Evolutionary conservation across 2,797 vertebrate species (phyloP).

Genomic region (Catostomus latipinnis): DNA sequence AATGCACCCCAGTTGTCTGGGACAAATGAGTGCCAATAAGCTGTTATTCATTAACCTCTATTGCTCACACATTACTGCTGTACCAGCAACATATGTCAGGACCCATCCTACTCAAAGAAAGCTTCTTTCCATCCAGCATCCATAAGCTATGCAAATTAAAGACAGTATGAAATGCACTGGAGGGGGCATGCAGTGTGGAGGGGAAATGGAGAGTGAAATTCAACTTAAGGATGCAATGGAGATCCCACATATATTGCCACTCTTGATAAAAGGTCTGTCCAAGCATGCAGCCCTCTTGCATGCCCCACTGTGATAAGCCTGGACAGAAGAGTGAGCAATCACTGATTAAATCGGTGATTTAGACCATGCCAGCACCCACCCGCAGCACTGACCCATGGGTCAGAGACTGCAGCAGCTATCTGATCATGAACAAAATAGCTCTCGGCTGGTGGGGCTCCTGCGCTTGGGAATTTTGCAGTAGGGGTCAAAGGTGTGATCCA

Average conservation of each 20-base stretch:
- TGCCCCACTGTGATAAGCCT: conserved; percentile 65
- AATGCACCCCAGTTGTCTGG: conserved; percentile 25
- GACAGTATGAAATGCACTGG: conserved; percentile 46
- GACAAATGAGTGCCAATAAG: conserved; percentile 59
- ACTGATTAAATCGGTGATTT: conserved; percentile 60
- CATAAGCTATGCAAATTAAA: conserved; percentile 64
- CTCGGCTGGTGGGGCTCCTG: conserved; percentile 52
- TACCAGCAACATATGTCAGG: conserved; percentile 67
- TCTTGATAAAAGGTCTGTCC: conserved; percentile 61
- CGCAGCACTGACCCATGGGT: conserved; percentile 64
- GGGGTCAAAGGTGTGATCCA: conserved; percentile 63
- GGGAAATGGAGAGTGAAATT: conserved; percentile 71
- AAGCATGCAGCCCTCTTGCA: conserved; percentile 53
- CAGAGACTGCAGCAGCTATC: conserved; percentile 58
- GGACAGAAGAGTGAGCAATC: conserved; percentile 68
- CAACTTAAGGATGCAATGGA: conserved; percentile 63
- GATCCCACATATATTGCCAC: conserved; percentile 49
- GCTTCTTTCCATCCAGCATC: conserved; percentile 59
- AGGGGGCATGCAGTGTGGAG: conserved; percentile 40
- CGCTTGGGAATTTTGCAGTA: conserved; percentile 61
- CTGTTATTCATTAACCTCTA: conserved; percentile 69
- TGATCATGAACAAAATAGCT: conserved; percentile 61
- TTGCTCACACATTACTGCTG: conserved; percentile 60
- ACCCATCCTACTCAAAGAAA: conserved; percentile 57
- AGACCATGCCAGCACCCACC: conserved; percentile 39